These are phyloP conservation scores for Melieria crassipennis DNA, from an alignment of 2,888 invertebrate genomes.

Conservation along the genomic window DNA sequence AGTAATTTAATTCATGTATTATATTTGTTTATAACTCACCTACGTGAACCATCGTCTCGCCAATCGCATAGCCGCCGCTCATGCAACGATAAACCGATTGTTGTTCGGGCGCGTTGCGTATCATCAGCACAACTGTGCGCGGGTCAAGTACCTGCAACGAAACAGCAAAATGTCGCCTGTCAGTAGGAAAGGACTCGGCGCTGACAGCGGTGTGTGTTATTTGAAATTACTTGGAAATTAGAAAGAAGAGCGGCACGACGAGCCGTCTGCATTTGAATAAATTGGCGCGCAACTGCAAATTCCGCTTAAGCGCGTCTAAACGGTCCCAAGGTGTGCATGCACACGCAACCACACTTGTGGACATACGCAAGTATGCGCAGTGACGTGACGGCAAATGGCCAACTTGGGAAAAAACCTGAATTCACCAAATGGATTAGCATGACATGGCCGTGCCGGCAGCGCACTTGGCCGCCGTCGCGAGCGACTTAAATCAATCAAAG, in stretches of 20 bases:
- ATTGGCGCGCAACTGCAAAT: neutral
- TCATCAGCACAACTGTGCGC: conserved; percentile 38
- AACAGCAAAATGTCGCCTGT: neutral
- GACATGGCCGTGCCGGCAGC: too few relatives aligned
- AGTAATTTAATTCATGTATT: too few relatives aligned
- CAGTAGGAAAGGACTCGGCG: neutral
- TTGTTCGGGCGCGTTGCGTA: conserved; percentile 45
- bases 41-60: conserved; percentile 41
- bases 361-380: too few relatives aligned
- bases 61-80: conserved; percentile 39
- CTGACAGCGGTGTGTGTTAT: neutral
- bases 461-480: too few relatives aligned
- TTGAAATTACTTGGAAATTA: neutral
- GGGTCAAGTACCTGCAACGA: conserved; percentile 38
- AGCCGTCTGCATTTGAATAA: neutral
- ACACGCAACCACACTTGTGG: too few relatives aligned
- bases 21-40: conserved; percentile 40
- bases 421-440: too few relatives aligned
- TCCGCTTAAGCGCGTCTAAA: neutral
- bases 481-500: too few relatives aligned
- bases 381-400: too few relatives aligned
- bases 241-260: neutral
- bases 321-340: too few relatives aligned
- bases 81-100: conserved; percentile 44
- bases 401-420: too few relatives aligned